phyloP scores from a whole-genome alignment of 1,140 invertebrate genomes.

The Saccostrea cuccullata region DNA sequence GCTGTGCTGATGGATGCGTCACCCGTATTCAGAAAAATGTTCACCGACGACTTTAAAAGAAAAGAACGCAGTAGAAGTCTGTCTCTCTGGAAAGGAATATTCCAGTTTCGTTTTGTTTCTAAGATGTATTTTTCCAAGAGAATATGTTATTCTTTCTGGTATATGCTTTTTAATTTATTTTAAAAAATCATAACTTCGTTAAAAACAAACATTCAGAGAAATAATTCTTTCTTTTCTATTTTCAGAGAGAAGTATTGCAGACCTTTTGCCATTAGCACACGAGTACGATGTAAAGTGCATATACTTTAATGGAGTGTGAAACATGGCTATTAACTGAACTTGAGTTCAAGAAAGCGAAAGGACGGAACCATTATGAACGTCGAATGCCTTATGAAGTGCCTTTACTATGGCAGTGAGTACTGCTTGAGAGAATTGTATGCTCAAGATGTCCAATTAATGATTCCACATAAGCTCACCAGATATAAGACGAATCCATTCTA shows the following conservation, averaged over 20 bases:
- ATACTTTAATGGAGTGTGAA: not conserved
- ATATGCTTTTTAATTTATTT: too few species aligned
- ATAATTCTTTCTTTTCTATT: not conserved
- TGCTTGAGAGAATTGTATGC: too few species aligned
- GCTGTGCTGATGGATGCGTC: not conserved
- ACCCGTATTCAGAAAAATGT: conserved; percentile 32
- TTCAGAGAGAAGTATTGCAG: not conserved
- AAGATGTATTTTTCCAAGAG: not conserved
- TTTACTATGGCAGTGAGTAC: too few species aligned
- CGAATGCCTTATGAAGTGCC: too few species aligned
- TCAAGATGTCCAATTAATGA: too few species aligned
- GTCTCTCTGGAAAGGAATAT: conserved; percentile 9
- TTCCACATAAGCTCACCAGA: too few species aligned
- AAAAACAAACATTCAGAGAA: too few species aligned
- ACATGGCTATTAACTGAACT: not conserved
- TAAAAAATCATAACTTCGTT: too few species aligned
- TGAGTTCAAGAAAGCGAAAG: too few species aligned
- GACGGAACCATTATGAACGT: too few species aligned
- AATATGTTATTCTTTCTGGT: too few species aligned
- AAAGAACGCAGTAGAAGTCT: not conserved
- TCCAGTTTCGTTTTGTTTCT: not conserved
- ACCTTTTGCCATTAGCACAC: not conserved
- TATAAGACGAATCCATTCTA: too few species aligned
- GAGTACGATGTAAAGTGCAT: not conserved
- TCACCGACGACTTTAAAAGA: conserved; percentile 36